Base-by-base conservation (phyloP, 2,888 invertebrate genomes). In the Lampropteryx suffumata region DNA sequence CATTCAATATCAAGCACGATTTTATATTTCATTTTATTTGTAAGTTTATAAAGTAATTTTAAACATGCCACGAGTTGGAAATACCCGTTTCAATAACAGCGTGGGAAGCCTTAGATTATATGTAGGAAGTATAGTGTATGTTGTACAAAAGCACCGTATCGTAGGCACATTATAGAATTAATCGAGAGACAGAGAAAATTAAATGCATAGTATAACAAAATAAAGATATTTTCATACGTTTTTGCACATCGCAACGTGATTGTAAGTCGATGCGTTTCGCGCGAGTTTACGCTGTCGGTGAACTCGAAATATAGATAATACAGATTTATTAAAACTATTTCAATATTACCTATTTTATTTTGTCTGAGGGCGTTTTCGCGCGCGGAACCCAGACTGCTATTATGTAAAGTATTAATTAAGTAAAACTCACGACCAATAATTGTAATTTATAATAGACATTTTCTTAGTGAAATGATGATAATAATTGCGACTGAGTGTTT, bases 391-490 rank as follows among this genome's bases (percentile, higher is more conserved):
- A 53, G 67, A 68, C 76, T 73, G 80, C 84, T 79, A 73, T 73
- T 67, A 74, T 75, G 74, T 80, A n/a, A 84, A 82, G 84, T 80
- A 76, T 73, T 74, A 73, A 50, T 41, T 60, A 73, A 53, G 42
- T 61, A 59, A 61, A 87, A 85, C 82, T 84, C 87, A 88, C 87
- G 89, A 90, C 89, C 89, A 90, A 90, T 90, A 89, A 85, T 80
- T 88, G 85, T 89, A 89, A 88, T 83, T 76, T 79, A 76, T 79
- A 35, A 79, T 42, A 51, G 47, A 51, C 46, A 78, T 82, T 84
- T 86, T 85, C 81, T 83, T 87, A 86, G 84, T 84, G 79, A 84
- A 51, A 53, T 72, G 81, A 78, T 77, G 79, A 83, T 85, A 83
- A 82, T 86, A 82, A 86, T 80, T 63, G 78, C 76, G 88, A 88